phyloP scores from a whole-genome alignment of 2,888 invertebrate species.

The Hypolimnas misippus region DNA sequence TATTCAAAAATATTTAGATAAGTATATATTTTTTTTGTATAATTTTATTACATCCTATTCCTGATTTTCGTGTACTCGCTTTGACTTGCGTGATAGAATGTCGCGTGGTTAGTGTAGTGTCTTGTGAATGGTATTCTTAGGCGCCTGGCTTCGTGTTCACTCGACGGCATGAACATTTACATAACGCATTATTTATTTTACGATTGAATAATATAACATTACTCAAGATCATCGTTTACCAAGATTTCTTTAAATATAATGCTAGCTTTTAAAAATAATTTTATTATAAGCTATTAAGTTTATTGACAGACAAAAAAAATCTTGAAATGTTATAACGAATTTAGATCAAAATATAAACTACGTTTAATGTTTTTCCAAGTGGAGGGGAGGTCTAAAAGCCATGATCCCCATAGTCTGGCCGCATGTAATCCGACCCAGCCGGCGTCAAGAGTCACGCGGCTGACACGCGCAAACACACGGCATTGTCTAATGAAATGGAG shows the following conservation, averaged over 20 bases:
- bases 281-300: too few species aligned
- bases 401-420: slow-evolving; percentile 29
- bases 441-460: slow-evolving; percentile 57
- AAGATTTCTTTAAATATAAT: too few species aligned
- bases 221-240: too few species aligned
- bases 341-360: background rate
- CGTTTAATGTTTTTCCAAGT: slow-evolving; percentile 1
- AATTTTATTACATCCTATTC: background rate
- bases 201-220: background rate
- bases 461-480: slow-evolving; percentile 61
- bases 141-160: slow-evolving; percentile 34
- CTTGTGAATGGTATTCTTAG: slow-evolving; percentile 33
- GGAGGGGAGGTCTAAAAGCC: slow-evolving; percentile 4
- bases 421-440: slow-evolving; percentile 45
- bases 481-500: slow-evolving; percentile 66
- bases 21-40: too few species aligned
- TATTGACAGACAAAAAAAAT: background rate
- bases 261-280: too few species aligned
- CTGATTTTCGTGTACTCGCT: background rate
- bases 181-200: slow-evolving; percentile 25
- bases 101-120: slow-evolving; percentile 33
- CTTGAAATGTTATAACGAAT: background rate
- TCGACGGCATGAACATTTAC: slow-evolving; percentile 34
- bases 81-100: slow-evolving; percentile 35
- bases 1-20: too few species aligned